phyloP scores from a whole-genome alignment of 2,888 invertebrate species.

The Temnothorax ravouxi region DNA sequence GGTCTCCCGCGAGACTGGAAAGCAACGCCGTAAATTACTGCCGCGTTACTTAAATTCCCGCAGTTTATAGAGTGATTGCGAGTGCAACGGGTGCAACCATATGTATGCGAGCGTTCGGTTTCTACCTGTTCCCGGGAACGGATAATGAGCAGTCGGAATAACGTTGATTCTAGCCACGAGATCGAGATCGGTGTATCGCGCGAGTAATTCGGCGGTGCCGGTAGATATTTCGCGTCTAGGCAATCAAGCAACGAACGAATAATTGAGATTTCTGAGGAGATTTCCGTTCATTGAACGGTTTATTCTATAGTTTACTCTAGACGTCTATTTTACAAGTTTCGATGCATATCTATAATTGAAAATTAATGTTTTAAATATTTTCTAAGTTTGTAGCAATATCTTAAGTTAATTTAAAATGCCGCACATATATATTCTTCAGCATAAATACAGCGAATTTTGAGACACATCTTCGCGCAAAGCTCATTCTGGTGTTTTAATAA shows the following conservation, averaged over 20 bases:
- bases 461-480: background rate
- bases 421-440: background rate
- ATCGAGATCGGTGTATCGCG: constrained; percentile 19
- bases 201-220: constrained; percentile 8
- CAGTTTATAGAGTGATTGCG: constrained; percentile 28
- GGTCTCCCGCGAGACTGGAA: constrained; percentile 29
- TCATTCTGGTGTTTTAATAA: constrained; percentile 19
- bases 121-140: constrained; percentile 30
- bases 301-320: too few species aligned
- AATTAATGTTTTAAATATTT: background rate
- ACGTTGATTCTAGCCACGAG: background rate
- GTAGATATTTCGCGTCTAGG: background rate
- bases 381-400: background rate
- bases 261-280: background rate
- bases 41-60: constrained; percentile 47
- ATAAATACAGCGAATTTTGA: background rate
- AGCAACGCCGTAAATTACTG: constrained; percentile 51
- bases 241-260: background rate
- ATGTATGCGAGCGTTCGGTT: background rate
- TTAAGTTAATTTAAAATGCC: background rate
- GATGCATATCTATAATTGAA: background rate
- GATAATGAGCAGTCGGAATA: constrained; percentile 46
- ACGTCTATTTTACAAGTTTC: background rate
- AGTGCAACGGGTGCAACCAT: background rate
- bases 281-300: background rate